Percentiles rank a stretch among this genome's conserved stretches.
Conservation (phyloP, 2,888 invertebrate genomes). For the Linyphia triangularis region DNA sequence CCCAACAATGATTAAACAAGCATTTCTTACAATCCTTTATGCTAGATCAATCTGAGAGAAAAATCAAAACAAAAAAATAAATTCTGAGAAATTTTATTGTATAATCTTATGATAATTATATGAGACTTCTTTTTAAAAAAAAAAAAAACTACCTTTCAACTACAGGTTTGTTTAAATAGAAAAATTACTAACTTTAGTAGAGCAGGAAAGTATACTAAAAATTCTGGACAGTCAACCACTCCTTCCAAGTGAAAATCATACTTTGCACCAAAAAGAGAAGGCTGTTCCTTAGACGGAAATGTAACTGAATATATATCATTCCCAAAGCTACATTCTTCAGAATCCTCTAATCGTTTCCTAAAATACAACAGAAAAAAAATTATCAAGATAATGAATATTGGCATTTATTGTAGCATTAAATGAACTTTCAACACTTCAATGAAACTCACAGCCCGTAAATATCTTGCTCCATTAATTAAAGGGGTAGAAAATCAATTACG, state of each 20-base stretch:
- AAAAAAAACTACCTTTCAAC: not conserved
- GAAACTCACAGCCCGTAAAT: too few relatives aligned
- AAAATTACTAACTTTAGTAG: slow-evolving; percentile 83
- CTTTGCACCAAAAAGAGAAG: slow-evolving; percentile 94
- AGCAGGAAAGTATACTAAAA: slow-evolving; percentile 94
- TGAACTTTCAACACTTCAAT: too few relatives aligned
- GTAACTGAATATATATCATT: slow-evolving; percentile 82
- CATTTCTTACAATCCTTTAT: not conserved
- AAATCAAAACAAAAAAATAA: not conserved
- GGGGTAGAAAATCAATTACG: too few relatives aligned
- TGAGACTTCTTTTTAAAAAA: not conserved
- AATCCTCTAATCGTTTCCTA: slow-evolving; percentile 76
- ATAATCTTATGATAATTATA: not conserved
- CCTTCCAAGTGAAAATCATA: slow-evolving; percentile 97
- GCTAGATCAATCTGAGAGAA: not conserved
- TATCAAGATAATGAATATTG: too few relatives aligned
- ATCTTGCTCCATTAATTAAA: too few relatives aligned
- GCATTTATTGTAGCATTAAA: too few relatives aligned
- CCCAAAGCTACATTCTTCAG: slow-evolving; percentile 79
- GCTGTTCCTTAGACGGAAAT: slow-evolving; percentile 79
- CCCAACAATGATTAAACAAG: not conserved
- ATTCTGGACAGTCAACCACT: slow-evolving; percentile 99
- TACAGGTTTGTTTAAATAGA: slow-evolving; percentile 28
- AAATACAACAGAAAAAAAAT: not conserved
- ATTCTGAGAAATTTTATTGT: not conserved